These are phyloP conservation scores for Dicrurus megarhynchus DNA, from an alignment of 2,113 vertebrate species.

Conservation along the genomic window DNA sequence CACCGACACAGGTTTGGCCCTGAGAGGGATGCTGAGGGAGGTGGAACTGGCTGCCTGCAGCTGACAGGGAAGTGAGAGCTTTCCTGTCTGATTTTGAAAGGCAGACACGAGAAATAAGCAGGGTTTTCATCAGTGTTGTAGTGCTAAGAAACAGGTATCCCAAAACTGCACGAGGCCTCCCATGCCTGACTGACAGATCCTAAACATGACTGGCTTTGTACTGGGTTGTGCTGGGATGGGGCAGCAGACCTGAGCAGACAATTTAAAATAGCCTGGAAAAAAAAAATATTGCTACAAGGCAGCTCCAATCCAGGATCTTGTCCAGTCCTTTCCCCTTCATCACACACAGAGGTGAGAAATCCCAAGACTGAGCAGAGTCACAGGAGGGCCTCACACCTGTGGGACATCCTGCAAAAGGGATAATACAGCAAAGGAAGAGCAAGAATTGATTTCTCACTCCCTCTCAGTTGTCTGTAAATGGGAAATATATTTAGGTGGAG, in stretches of 20 bases:
- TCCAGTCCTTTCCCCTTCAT: not conserved
- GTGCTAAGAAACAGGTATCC: not conserved
- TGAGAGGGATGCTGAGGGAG: not conserved
- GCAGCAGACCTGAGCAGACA: not conserved
- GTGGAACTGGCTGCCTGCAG: not conserved
- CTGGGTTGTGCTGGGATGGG: not conserved
- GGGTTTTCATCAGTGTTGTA: not conserved
- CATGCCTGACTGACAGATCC: not conserved
- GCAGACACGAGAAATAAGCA: not conserved
- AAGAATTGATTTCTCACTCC: not conserved
- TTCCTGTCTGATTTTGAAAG: not conserved
- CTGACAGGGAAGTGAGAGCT: not conserved
- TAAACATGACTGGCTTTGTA: not conserved
- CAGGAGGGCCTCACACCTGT: not conserved
- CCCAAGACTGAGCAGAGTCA: not conserved
- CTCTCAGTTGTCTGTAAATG: not conserved
- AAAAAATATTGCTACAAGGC: not conserved
- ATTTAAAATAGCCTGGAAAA: not conserved
- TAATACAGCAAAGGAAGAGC: not conserved
- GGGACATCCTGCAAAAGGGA: not conserved
- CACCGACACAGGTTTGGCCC: not conserved
- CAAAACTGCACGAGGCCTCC: not conserved
- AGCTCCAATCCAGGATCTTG: not conserved
- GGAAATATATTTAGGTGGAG: not conserved
- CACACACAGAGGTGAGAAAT: not conserved